phyloP scores from a whole-genome alignment of 2,113 vertebrate species.

The Lates calcarifer region DNA sequence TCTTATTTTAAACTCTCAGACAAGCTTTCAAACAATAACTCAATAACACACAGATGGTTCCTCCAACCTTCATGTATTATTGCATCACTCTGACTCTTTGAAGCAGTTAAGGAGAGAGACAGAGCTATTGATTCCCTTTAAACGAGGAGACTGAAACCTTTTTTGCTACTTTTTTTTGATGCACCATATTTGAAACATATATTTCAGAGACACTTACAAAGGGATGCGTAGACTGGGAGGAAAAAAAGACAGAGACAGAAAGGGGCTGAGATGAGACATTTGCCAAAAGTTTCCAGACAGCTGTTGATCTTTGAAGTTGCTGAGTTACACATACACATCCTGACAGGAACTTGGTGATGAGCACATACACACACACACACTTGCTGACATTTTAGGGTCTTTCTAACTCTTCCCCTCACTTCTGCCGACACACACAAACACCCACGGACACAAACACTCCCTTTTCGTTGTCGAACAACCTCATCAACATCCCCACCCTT shows the following conservation, averaged over 20 bases:
- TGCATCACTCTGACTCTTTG: slow-evolving; percentile 70
- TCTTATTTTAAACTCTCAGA: slow-evolving; percentile 56
- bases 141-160: slow-evolving; percentile 57
- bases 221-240: not conserved
- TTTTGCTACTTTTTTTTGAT: slow-evolving; percentile 45
- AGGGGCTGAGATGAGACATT: slow-evolving; percentile 47
- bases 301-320: slow-evolving; percentile 64
- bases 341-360: slow-evolving; percentile 11
- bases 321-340: not conserved
- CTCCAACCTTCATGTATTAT: slow-evolving; percentile 69
- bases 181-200: slow-evolving; percentile 28
- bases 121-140: slow-evolving; percentile 73
- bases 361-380: not conserved
- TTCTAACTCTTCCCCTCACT: slow-evolving; percentile 20
- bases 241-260: not conserved
- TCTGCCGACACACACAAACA: slow-evolving; percentile 3
- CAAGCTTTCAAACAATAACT: slow-evolving; percentile 65
- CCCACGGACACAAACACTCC: not conserved
- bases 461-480: slow-evolving; percentile 42
- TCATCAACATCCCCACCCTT: slow-evolving; percentile 9
- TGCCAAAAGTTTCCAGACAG: slow-evolving; percentile 59
- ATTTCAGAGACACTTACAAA: slow-evolving; percentile 57
- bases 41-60: slow-evolving; percentile 61
- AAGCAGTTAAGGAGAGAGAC: slow-evolving; percentile 63
- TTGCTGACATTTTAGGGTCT: slow-evolving; percentile 33